Conservation (phyloP, 2,888 invertebrate genomes). For the Perizoma flavofasciatum region DNA sequence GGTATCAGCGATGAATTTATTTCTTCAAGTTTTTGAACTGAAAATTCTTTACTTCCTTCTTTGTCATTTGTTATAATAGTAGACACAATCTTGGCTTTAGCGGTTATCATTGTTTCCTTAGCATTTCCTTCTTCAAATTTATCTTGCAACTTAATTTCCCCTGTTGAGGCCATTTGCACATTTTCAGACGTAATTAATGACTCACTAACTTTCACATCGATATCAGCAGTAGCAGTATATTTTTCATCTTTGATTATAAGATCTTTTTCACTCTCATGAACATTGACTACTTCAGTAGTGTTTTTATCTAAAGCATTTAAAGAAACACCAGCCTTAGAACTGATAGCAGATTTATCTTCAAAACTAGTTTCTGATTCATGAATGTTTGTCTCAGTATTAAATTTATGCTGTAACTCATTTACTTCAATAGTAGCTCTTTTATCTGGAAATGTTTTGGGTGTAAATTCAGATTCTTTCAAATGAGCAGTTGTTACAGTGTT, state of each 20-base stretch:
- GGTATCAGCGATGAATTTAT: constrained; percentile 81
- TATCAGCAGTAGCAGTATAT: constrained; percentile 80
- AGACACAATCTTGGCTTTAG: constrained; percentile 86
- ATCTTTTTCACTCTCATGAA: constrained; percentile 87
- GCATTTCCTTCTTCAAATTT: constrained; percentile 68
- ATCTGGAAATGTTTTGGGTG: constrained; percentile 69
- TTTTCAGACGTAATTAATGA: constrained; percentile 84
- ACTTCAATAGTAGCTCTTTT: constrained; percentile 85
- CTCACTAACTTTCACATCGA: constrained; percentile 83
- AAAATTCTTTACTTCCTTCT: constrained; percentile 74
- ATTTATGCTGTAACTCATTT: constrained; percentile 85
- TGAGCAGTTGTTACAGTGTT: constrained; percentile 86
- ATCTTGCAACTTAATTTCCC: constrained; percentile 80
- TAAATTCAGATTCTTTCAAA: constrained; percentile 85
- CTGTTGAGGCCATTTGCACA: constrained; percentile 66
- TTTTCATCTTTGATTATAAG: constrained; percentile 80
- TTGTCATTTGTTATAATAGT: constrained; percentile 86
- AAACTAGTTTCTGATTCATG: constrained; percentile 85
- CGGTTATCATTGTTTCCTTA: constrained; percentile 80
- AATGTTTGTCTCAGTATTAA: constrained; percentile 82
- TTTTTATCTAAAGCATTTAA: constrained; percentile 85
- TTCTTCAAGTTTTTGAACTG: constrained; percentile 53
- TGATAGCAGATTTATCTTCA: constrained; percentile 65
- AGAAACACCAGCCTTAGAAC: constrained; percentile 72
- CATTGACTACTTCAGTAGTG: constrained; percentile 80